A percentile compares a stretch with the other conserved stretches of the same genome.
Conservation (phyloP, 2,888 invertebrate genomes). For the Agrochola litura region DNA sequence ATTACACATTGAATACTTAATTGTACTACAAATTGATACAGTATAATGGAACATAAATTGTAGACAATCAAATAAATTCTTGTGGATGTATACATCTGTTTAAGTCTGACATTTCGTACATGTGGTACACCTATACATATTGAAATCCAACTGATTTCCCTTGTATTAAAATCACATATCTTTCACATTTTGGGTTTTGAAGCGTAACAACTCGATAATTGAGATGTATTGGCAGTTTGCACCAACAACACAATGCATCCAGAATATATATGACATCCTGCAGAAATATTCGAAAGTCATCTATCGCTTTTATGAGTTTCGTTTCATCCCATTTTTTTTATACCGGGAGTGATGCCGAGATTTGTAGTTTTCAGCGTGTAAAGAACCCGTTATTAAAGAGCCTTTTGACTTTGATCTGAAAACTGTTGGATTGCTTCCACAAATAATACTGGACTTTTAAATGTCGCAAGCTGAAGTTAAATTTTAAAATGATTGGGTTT, state of each 20-base stretch:
- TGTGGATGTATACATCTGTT: no score
- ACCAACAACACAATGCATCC: conserved; percentile 38
- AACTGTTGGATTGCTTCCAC: no score
- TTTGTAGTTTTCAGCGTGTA: conserved; percentile 18
- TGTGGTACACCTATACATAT: not conserved
- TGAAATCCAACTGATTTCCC: not conserved
- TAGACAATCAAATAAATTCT: no score
- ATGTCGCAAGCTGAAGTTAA: not conserved
- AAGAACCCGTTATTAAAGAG: not conserved
- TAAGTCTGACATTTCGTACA: no score
- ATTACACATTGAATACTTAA: no score
- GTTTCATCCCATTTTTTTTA: conserved; percentile 22
- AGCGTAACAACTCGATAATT: conserved; percentile 21
- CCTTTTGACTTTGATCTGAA: not conserved
- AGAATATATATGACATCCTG: conserved; percentile 44
- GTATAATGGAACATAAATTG: no score
- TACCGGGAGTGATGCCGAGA: not conserved
- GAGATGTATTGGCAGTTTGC: conserved; percentile 55
- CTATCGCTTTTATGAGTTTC: conserved; percentile 49
- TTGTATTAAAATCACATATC: not conserved
- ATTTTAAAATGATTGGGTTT: not conserved
- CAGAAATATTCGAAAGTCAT: conserved; percentile 47
- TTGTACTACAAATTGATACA: no score
- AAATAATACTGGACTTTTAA: not conserved
- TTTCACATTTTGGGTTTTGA: conserved; percentile 11